A percentile compares a stretch with the other conserved stretches of the same genome.
Conservation (phyloP, 2,113 vertebrate genomes). For the Misgurnus anguillicaudatus region DNA sequence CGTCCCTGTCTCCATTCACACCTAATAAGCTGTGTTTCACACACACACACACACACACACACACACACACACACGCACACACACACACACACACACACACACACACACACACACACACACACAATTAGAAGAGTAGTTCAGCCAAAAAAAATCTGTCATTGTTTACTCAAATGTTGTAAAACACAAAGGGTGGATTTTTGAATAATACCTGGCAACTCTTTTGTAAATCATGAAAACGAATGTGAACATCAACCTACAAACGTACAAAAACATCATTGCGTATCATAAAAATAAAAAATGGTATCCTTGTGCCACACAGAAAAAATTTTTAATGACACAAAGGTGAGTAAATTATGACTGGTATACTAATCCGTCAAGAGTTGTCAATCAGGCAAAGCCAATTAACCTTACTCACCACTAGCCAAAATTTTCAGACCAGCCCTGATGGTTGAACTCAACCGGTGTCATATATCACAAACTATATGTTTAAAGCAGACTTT, state of each 20-base stretch:
- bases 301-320: too few species aligned
- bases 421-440: constrained; percentile 9
- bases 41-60: constrained; percentile 40
- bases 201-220: too few species aligned
- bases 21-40: constrained; percentile 28
- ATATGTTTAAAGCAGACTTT: constrained; percentile 1
- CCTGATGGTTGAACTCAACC: constrained; percentile 23
- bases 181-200: too few species aligned
- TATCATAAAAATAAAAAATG: too few species aligned
- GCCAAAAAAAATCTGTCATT: too few species aligned
- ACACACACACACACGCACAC: constrained; percentile 22
- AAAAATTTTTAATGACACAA: too few species aligned
- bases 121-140: constrained; percentile 16
- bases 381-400: constrained; percentile 1
- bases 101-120: constrained; percentile 34
- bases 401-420: not conserved
- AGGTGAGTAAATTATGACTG: too few species aligned
- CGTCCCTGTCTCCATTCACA: constrained; percentile 25
- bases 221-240: too few species aligned
- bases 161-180: too few species aligned
- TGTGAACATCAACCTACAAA: too few species aligned
- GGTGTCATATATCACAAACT: not conserved
- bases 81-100: constrained; percentile 31
- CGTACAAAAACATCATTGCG: too few species aligned
- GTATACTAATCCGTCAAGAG: not conserved